Evolutionary conservation across 1,140 invertebrate species (phyloP).

Genomic region (Choristoneura fumiferana): DNA sequence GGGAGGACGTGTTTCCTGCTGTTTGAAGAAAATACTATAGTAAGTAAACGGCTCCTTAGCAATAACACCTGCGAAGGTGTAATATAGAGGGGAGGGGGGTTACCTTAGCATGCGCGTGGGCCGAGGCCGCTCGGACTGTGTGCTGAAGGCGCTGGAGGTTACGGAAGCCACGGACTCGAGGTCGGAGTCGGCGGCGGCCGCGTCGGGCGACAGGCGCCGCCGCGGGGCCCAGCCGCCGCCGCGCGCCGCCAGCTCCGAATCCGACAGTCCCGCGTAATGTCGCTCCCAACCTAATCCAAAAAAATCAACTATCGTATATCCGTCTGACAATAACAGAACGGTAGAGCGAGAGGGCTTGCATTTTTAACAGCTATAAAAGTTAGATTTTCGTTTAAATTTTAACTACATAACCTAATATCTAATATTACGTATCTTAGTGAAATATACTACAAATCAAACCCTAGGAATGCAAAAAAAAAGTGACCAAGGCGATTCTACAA

Average conservation of each 20-base stretch:
- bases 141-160: conserved; percentile 94
- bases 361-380: too few species aligned
- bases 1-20: conserved; percentile 38
- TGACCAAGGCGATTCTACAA: conserved; percentile 4
- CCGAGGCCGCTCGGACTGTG: conserved; percentile 91
- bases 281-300: conserved; percentile 83
- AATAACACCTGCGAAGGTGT: conserved; percentile 4
- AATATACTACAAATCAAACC: background rate
- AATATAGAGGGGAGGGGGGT: too few species aligned
- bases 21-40: conserved; percentile 18
- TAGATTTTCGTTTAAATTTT: too few species aligned
- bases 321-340: too few species aligned
- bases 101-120: conserved; percentile 80
- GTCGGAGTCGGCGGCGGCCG: conserved; percentile 89
- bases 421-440: too few species aligned
- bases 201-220: conserved; percentile 82
- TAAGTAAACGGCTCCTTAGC: conserved; percentile 3
- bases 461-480: conserved; percentile 4
- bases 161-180: conserved; percentile 93
- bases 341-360: too few species aligned
- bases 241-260: conserved; percentile 86
- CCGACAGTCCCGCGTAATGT: conserved; percentile 88
- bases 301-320: background rate
- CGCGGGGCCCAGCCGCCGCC: conserved; percentile 64
- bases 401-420: too few species aligned